These are phyloP conservation scores for Ophioninae sp. DNA, from an alignment of 2,888 invertebrate species.

Conservation along the genomic window DNA sequence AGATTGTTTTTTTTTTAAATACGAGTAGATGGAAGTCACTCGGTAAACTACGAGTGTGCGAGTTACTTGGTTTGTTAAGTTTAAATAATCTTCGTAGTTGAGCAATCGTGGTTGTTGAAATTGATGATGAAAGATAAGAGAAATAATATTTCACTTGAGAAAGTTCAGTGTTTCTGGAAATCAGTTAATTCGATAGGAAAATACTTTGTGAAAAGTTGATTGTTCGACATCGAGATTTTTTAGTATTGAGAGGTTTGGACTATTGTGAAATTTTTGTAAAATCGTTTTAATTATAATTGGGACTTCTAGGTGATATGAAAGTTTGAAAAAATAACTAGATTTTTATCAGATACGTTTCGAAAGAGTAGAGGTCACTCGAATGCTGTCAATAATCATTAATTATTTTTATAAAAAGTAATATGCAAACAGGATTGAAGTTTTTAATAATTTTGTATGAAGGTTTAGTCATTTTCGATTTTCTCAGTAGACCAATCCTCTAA, in stretches of 20 bases:
- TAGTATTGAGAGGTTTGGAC: neutral
- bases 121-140: slow-evolving; percentile 31
- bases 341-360: too few relatives aligned
- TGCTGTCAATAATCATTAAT: too few relatives aligned
- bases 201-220: slow-evolving; percentile 25
- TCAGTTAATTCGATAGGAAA: slow-evolving; percentile 52
- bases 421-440: too few relatives aligned
- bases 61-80: slow-evolving; percentile 51
- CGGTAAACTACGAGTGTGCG: slow-evolving; percentile 32
- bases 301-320: too few relatives aligned
- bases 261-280: too few relatives aligned
- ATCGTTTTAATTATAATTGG: too few relatives aligned
- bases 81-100: slow-evolving; percentile 67
- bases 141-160: slow-evolving; percentile 12
- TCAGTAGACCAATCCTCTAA: too few relatives aligned
- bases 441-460: too few relatives aligned
- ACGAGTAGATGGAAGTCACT: slow-evolving; percentile 50
- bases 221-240: slow-evolving; percentile 50
- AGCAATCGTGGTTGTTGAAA: slow-evolving; percentile 54
- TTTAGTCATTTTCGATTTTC: too few relatives aligned
- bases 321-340: too few relatives aligned
- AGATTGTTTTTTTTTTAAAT: slow-evolving; percentile 61
- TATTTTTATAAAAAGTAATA: too few relatives aligned
- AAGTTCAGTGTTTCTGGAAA: slow-evolving; percentile 43
- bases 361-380: too few relatives aligned